phyloP scores from a whole-genome alignment of 2,888 invertebrate species.

The Eupithecia tripunctaria region DNA sequence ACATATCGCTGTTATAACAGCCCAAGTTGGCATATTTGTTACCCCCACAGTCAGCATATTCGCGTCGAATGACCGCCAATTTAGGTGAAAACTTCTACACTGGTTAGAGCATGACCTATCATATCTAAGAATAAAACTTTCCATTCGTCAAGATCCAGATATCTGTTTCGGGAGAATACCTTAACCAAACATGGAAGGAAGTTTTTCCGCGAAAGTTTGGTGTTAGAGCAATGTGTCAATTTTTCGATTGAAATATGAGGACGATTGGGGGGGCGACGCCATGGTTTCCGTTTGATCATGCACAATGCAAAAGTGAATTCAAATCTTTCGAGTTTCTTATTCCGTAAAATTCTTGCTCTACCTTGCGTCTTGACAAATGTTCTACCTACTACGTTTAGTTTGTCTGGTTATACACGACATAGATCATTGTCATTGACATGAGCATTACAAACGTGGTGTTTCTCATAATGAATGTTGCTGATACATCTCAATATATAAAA shows the following conservation, averaged over 20 bases:
- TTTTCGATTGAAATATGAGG: conserved; percentile 80
- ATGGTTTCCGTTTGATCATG: conserved; percentile 83
- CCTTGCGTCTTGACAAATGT: not conserved
- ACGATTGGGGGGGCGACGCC: conserved; percentile 81
- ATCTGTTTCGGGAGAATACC: conserved; percentile 76
- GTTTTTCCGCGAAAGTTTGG: conserved; percentile 78
- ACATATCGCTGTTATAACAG: conserved; percentile 84
- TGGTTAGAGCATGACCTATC: conserved; percentile 80
- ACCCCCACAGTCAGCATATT: conserved; percentile 84
- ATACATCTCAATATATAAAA: conserved; percentile 74
- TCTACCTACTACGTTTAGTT: not conserved
- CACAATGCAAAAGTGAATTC: conserved; percentile 26
- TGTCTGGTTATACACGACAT: not conserved
- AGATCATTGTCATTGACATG: conserved; percentile 29
- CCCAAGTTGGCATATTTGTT: conserved; percentile 84
- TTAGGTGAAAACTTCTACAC: conserved; percentile 83
- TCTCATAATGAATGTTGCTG: conserved; percentile 66
- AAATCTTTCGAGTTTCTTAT: conserved; percentile 31
- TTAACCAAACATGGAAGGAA: conserved; percentile 82
- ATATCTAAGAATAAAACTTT: conserved; percentile 78
- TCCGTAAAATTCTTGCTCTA: not conserved
- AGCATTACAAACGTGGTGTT: conserved; percentile 52
- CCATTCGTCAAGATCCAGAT: conserved; percentile 76
- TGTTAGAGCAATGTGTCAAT: conserved; percentile 80
- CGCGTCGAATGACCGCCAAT: conserved; percentile 84